Conservation (phyloP, 2,113 vertebrate species). For the Etheostoma spectabile region DNA sequence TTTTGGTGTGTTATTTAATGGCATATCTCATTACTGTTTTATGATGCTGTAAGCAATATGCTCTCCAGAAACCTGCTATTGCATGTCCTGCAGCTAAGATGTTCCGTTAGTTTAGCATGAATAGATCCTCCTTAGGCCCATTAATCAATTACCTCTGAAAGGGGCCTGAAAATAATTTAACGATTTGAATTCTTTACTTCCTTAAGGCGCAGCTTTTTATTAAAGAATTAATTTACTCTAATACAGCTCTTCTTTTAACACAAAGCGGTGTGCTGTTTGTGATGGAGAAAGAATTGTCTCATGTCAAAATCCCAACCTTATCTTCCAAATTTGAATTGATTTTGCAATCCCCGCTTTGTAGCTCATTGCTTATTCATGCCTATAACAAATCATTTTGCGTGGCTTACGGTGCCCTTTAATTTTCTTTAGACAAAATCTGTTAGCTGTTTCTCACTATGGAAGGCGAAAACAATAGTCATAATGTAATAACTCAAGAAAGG, state of each 20-base stretch:
- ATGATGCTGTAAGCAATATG: constrained; percentile 78
- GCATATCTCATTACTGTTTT: constrained; percentile 79
- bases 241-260: constrained; percentile 37
- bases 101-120: constrained; percentile 70
- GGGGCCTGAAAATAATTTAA: constrained; percentile 61
- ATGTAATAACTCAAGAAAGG: not conserved
- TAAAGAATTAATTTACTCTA: constrained; percentile 61
- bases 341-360: constrained; percentile 6
- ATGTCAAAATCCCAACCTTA: not conserved
- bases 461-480: not conserved
- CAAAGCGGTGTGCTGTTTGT: constrained; percentile 24
- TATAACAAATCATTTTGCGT: not conserved
- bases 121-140: constrained; percentile 68
- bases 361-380: constrained; percentile 38
- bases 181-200: constrained; percentile 68
- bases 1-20: constrained; percentile 78
- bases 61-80: constrained; percentile 63
- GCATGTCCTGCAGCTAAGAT: constrained; percentile 71
- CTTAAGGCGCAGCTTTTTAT: constrained; percentile 68
- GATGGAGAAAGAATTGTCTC: constrained; percentile 20
- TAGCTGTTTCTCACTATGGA: not conserved
- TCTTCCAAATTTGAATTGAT: constrained; percentile 43
- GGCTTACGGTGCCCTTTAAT: constrained; percentile 9
- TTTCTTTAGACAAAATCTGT: not conserved
- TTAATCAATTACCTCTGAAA: constrained; percentile 77